Base-by-base conservation (phyloP, 2,888 invertebrate species). In the Heliconius aoede region DNA sequence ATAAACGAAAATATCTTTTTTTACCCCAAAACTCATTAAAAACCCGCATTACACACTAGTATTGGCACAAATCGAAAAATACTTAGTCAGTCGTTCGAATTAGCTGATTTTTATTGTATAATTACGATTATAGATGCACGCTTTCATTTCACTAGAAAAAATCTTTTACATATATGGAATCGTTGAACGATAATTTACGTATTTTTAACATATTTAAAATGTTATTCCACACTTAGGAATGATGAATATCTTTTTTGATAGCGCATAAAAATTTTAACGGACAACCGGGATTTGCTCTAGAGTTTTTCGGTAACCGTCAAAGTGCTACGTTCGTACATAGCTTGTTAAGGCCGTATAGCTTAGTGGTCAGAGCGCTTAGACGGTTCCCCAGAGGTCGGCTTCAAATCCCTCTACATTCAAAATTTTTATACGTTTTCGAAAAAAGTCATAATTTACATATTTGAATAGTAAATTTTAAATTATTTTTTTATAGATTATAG, bases 381-480 rank as follows among this genome's bases (percentile, higher is more conserved):
- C 46, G 18, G 8, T 46, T 46, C 8, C 46, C 46, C 18, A 46
- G 1, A 46, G 1, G 21, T 0, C 21, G 21, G 21, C 46, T 21
- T 46, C 2, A 46, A 46, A 46, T 21, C 18, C 46, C 7, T 18
- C 46, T 18, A 46, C 18, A 3, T 46, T 7, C 18, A 3, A 40
- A 18, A 46, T 7, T 18, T 46, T 46, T 21, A 46, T 21, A 18
- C 21, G 46, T 21, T 46, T 46, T 46, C 46, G 18, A 46, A 46
- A 46, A 46, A 46, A 46, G 46, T 46, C 7, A 60, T 60, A 72
- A 72, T 60, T 72, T 36, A 72, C 60, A 26, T 26, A 51, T 46
- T 68, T 71, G 73, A 73, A 64, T 55, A 76, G 74, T 74, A 77
- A 74, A 32, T 64, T 77, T 78, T 76, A 61, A 78, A 74, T 71